Conservation (phyloP, 2,888 invertebrate genomes). For the Acanthosepion esculentum region DNA sequence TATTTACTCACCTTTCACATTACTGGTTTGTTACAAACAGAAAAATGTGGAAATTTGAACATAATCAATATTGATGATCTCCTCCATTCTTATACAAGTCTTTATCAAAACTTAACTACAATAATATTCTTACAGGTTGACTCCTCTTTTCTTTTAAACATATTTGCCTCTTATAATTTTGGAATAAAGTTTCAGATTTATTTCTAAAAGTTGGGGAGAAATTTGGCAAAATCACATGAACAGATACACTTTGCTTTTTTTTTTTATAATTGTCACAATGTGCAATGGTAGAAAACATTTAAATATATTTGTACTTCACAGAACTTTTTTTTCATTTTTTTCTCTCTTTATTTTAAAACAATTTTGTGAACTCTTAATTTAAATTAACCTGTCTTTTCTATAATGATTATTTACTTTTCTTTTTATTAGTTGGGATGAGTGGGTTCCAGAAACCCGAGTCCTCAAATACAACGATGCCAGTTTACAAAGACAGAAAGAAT, state of each 20-base stretch:
- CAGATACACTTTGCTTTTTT: no score
- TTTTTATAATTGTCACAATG: no score
- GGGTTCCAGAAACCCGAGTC: constrained; percentile 92
- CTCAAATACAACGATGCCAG: constrained; percentile 92
- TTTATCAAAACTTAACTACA: no score
- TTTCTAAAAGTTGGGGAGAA: no score
- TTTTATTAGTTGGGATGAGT: constrained; percentile 77
- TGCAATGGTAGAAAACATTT: neutral
- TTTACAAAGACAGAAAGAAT: constrained; percentile 89
- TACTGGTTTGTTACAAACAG: neutral
- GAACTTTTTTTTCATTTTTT: neutral
- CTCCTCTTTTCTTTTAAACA: no score
- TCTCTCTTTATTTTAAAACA: neutral
- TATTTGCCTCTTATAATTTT: no score
- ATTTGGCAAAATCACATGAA: no score
- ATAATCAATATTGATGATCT: no score
- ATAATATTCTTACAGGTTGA: no score
- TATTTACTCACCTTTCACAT: neutral
- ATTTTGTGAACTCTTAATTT: neutral
- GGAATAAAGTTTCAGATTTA: no score
- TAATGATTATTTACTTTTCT: neutral
- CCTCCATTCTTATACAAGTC: no score
- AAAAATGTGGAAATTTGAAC: neutral
- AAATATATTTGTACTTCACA: neutral
- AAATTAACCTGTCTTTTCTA: neutral